phyloP scores from a whole-genome alignment of 2,888 invertebrate genomes.

The Conomelus anceps region DNA sequence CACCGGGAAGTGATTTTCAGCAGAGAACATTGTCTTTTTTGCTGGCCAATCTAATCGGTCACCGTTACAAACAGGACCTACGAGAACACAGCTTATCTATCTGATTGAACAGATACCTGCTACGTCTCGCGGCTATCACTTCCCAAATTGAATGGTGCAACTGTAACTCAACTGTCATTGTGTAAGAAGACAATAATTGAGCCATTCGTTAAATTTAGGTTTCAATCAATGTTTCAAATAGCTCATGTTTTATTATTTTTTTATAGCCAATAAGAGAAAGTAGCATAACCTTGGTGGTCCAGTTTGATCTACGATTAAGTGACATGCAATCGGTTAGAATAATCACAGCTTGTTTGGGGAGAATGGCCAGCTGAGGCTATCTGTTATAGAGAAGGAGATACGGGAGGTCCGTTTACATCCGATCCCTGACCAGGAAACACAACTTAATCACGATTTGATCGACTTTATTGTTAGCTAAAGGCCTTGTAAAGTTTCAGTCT shows the following conservation, averaged over 20 bases:
- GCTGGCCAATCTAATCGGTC: too few species aligned
- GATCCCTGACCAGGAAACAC: not conserved
- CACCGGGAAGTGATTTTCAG: too few species aligned
- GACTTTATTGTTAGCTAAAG: not conserved
- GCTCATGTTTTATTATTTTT: not conserved
- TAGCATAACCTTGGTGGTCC: not conserved
- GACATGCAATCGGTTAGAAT: not conserved
- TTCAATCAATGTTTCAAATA: not conserved
- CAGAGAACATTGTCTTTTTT: too few species aligned
- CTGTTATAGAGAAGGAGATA: not conserved
- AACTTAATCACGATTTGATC: not conserved
- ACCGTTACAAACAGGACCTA: too few species aligned
- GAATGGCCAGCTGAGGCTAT: not conserved
- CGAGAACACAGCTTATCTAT: too few species aligned
- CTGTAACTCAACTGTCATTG: too few species aligned
- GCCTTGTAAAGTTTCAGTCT: not conserved
- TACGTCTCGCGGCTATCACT: too few species aligned
- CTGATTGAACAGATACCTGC: too few species aligned
- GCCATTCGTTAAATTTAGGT: not conserved
- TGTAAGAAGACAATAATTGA: not conserved
- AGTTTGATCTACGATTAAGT: not conserved
- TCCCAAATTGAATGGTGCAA: too few species aligned
- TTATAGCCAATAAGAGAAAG: not conserved
- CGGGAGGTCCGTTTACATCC: not conserved
- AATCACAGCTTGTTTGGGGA: not conserved